Evolutionary conservation across 1,140 invertebrate species (phyloP), one percentile per base, ranked within the genome.

Genomic region (Potamilus streckersoni): DNA sequence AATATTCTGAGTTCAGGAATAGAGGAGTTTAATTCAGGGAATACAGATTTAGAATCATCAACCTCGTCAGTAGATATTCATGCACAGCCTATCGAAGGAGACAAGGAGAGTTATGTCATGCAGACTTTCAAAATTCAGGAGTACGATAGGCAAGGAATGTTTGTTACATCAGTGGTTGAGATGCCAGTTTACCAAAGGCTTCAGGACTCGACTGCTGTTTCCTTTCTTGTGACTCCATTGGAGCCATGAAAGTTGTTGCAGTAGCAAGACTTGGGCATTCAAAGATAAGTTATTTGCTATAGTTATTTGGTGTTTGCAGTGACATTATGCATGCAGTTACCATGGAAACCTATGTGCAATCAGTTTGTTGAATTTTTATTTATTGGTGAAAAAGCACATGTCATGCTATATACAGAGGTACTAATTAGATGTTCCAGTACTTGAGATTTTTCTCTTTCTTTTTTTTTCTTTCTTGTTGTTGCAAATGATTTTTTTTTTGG

Each of bases 141-240:
- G 63, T 82, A 82, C 64, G 78, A 80, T 73, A 81, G 82, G 16
- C 73, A 78, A 63, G 64, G 72, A 61, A 66, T 83, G 74, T 74
- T 97, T 89, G 93, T 96, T 74, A 95, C 96, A 49, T 95, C 96
- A 71, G 91, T 98, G 73, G 95, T 98, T 85, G 96, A 96, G 90
- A 92, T 98, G 86, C 96, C 97, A 62, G 96, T 98, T 73, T 61
- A 71, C 38, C 55, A 76, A 49, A 76, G 72, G 62, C 59, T 76
- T 23, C 71, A 66, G 38, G 60, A 76, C 58, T 76, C 75, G 14
- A 70, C 75, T 13, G 71, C 75, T 27, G 75, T 76, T 17, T 76
- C 75, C 12, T 76, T 76, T 60, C 49, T 76, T 69, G 75, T 76
- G 17, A 76, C 75, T 2, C 75, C 75, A 1, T 64, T 76, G 13